A percentile compares a stretch with the other conserved stretches of the same genome.
Evolutionary conservation across 2,888 invertebrate species (phyloP).

Genomic region (Drosophila monieri): DNA sequence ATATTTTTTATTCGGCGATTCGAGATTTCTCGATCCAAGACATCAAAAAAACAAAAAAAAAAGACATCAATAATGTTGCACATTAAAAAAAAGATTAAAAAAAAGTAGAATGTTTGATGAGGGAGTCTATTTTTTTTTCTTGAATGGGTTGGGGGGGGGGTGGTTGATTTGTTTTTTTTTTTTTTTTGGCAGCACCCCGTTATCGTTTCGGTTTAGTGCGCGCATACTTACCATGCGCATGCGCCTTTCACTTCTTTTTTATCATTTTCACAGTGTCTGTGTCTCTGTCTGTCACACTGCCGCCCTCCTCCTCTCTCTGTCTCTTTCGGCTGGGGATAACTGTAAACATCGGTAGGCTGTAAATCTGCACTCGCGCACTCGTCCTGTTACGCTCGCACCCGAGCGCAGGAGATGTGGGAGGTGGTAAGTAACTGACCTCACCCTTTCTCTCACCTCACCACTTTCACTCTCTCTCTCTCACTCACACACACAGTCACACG

Average conservation of each 20-base stretch:
- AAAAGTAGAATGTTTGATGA: constrained; percentile 25
- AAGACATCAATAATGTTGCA: constrained; percentile 38
- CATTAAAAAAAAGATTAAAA: constrained; percentile 67
- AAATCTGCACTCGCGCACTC: constrained; percentile 41
- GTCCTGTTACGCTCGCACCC: constrained; percentile 20
- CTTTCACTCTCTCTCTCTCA: constrained; percentile 7
- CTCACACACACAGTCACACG: constrained; percentile 12
- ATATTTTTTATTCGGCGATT: constrained; percentile 14
- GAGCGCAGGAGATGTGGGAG: constrained; percentile 18
- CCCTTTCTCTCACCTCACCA: constrained; percentile 12
- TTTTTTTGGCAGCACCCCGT: constrained; percentile 59
- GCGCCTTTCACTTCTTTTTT: constrained; percentile 51
- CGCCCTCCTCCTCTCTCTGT: constrained; percentile 43
- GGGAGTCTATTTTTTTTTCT: constrained; percentile 6
- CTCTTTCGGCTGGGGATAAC: constrained; percentile 43
- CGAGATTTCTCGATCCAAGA: constrained; percentile 18
- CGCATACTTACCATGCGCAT: constrained; percentile 82
- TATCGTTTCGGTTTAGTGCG: constrained; percentile 69
- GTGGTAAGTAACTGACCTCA: constrained; percentile 39
- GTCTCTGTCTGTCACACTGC: constrained; percentile 38
- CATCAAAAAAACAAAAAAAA: constrained; percentile 29
- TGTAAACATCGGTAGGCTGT: constrained; percentile 25
- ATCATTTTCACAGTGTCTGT: constrained; percentile 42
- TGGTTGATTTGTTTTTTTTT: constrained; percentile 25
- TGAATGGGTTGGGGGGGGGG: constrained; percentile 11